Evolutionary conservation across 2,113 vertebrate species (phyloP).

Genomic region (Aegithalos caudatus): DNA sequence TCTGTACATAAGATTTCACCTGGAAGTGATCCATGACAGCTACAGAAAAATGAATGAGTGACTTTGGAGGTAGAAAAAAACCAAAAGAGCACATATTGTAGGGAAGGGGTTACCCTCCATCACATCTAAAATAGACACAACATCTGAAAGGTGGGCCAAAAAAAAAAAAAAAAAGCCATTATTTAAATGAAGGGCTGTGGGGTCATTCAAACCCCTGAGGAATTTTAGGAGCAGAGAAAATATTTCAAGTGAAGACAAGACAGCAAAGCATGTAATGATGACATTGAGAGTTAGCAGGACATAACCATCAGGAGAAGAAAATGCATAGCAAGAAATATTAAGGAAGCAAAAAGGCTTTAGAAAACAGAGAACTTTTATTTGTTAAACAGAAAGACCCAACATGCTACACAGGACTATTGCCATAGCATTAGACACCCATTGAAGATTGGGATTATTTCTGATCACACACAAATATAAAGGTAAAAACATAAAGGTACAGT

Average conservation of each 20-base stretch:
- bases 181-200: not conserved
- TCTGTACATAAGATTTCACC: constrained; percentile 15
- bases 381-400: not conserved
- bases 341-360: not conserved
- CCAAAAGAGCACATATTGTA: not conserved
- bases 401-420: not conserved
- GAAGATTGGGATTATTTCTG: not conserved
- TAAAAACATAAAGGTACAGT: not conserved
- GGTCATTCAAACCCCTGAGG: not conserved
- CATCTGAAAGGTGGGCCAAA: not conserved
- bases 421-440: not conserved
- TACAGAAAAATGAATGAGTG: not conserved
- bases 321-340: not conserved
- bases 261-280: not conserved
- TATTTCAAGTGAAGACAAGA: not conserved
- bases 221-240: constrained; percentile 23
- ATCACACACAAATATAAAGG: not conserved
- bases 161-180: not conserved
- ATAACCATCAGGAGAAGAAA: not conserved
- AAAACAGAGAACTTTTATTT: not conserved
- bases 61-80: not conserved
- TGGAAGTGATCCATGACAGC: constrained; percentile 6
- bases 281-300: not conserved
- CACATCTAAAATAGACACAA: not conserved
- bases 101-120: not conserved